Percentiles rank a stretch among this genome's conserved stretches.
Evolutionary conservation across 2,113 vertebrate genomes (phyloP).

Genomic region (Eublepharis macularius): DNA sequence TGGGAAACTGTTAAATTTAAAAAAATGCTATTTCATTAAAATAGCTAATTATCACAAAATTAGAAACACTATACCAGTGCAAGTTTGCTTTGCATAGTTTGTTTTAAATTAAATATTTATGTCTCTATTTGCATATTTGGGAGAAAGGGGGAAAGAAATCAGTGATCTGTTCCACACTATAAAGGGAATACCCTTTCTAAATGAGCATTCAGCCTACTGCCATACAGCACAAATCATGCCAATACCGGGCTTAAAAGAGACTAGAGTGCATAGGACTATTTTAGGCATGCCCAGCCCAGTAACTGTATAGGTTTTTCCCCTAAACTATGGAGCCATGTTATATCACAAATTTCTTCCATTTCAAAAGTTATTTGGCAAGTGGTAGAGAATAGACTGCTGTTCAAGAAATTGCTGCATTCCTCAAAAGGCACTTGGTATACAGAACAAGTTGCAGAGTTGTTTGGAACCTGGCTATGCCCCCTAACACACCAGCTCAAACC

Average conservation of each 20-base stretch:
- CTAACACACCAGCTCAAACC: too few relatives aligned
- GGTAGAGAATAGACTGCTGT: neutral
- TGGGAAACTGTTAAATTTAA: neutral
- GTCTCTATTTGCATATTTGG: neutral
- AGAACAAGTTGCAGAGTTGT: too few relatives aligned
- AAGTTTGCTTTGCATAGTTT: constrained; percentile 24
- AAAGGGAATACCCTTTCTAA: neutral
- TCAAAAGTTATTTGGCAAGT: neutral
- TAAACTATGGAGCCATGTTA: neutral
- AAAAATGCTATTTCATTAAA: neutral
- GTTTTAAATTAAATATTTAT: constrained; percentile 37
- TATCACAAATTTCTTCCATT: neutral
- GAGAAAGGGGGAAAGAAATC: neutral
- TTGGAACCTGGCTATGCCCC: too few relatives aligned
- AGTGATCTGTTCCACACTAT: neutral
- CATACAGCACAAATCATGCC: neutral
- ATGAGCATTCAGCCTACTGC: neutral
- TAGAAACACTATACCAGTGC: neutral
- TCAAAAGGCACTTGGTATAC: too few relatives aligned
- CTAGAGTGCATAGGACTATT: neutral
- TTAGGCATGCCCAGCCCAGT: neutral
- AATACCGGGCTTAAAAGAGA: too few relatives aligned
- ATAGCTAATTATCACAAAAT: neutral
- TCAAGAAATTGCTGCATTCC: too few relatives aligned
- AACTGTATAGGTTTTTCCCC: neutral